phyloP scores from a whole-genome alignment of 2,797 vertebrate genomes.

The Molothrus aeneus region DNA sequence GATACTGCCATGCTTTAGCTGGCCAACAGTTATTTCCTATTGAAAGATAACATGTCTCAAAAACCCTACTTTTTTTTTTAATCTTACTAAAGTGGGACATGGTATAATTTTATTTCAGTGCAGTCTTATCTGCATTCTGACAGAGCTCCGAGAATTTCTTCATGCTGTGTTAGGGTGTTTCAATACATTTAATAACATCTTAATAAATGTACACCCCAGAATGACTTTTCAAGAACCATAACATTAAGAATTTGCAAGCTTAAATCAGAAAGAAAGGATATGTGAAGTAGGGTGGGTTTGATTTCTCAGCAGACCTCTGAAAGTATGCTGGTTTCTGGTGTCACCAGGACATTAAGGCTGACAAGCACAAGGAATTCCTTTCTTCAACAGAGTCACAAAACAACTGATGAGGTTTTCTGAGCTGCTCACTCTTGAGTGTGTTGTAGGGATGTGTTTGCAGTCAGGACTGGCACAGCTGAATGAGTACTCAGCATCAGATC shows the following conservation, averaged over 20 bases:
- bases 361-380: not conserved
- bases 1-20: not conserved
- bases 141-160: constrained; percentile 42
- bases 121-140: constrained; percentile 43
- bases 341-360: not conserved
- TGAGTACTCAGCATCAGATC: not conserved
- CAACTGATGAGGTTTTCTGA: not conserved
- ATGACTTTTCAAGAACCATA: constrained; percentile 34
- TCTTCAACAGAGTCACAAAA: not conserved
- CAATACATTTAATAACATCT: constrained; percentile 23
- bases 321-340: not conserved
- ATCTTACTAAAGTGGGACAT: not conserved
- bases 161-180: constrained; percentile 38
- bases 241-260: constrained; percentile 22
- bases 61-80: not conserved
- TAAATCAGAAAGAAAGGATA: not conserved
- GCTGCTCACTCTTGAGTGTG: not conserved
- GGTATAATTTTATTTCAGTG: constrained; percentile 48
- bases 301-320: not conserved
- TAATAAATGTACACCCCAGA: constrained; percentile 14
- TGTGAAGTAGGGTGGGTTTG: not conserved
- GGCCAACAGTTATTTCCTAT: not conserved
- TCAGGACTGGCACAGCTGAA: not conserved
- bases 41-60: not conserved
- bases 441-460: rapidly evolving